Evolutionary conservation across 2,797 vertebrate species (phyloP).

Genomic region (Miichthys miiuy): DNA sequence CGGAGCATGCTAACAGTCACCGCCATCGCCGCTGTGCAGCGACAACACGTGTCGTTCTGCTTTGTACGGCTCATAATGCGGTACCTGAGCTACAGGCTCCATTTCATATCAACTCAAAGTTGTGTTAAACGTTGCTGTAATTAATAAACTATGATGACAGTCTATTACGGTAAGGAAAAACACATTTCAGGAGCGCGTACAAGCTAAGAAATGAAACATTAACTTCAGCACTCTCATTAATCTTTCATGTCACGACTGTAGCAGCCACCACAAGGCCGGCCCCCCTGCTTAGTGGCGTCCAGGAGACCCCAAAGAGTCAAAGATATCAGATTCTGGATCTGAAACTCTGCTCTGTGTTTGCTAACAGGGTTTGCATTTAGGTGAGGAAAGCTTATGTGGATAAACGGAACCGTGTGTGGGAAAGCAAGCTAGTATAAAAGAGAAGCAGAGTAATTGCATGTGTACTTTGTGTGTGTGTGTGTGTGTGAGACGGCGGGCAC

Average conservation of each 20-base stretch:
- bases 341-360: constrained; percentile 35
- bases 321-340: constrained; percentile 45
- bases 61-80: constrained; percentile 47
- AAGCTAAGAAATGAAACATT: constrained; percentile 43
- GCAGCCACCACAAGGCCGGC: background rate
- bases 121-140: constrained; percentile 34
- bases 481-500: constrained; percentile 69
- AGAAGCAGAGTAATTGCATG: constrained; percentile 76
- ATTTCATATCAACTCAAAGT: constrained; percentile 36
- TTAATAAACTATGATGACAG: constrained; percentile 26
- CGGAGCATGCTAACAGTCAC: constrained; percentile 68
- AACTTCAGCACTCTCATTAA: constrained; percentile 38
- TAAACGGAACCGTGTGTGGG: constrained; percentile 76
- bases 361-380: constrained; percentile 61
- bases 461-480: constrained; percentile 51
- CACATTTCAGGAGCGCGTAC: constrained; percentile 3
- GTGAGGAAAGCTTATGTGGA: constrained; percentile 68
- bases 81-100: constrained; percentile 50
- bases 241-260: constrained; percentile 7
- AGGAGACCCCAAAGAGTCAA: constrained; percentile 7
- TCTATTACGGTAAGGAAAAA: constrained; percentile 5
- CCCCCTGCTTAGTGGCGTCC: background rate
- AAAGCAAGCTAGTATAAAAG: constrained; percentile 60
- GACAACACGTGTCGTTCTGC: constrained; percentile 52
- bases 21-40: constrained; percentile 46